Evolutionary conservation across 2,888 invertebrate genomes (phyloP).

Genomic region (Orthosia incerta): DNA sequence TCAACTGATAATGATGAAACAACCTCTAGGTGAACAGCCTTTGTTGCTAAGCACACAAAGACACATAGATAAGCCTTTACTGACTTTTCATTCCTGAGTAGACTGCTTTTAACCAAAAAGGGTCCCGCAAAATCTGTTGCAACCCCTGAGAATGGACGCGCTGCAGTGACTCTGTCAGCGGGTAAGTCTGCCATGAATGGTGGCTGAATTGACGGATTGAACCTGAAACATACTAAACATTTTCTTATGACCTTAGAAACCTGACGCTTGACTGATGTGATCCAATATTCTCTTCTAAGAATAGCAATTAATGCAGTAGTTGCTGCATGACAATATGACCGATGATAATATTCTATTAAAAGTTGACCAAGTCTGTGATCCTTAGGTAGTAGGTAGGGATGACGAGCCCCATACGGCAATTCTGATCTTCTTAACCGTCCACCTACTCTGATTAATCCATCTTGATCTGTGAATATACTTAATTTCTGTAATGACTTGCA

Average conservation of each 20-base stretch:
- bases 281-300: constrained; percentile 1
- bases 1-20: constrained; percentile 2
- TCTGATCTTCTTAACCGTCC: not conserved
- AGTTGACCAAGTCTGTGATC: not conserved
- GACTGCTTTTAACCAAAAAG: constrained; percentile 1
- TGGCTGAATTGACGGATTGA: constrained; percentile 1
- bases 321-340: constrained; percentile 6
- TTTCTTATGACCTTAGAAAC: not conserved
- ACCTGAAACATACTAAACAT: not conserved
- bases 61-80: not conserved
- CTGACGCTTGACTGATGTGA: constrained; percentile 1
- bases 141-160: not conserved
- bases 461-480: not conserved
- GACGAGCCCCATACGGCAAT: not conserved
- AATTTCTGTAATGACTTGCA: not conserved
- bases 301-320: not conserved
- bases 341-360: not conserved
- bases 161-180: not conserved
- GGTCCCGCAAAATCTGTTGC: constrained; percentile 5
- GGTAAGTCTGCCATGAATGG: not conserved
- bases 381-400: not conserved
- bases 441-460: not conserved
- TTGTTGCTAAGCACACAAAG: not conserved
- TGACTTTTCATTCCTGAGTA: not conserved
- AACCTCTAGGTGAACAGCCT: not conserved